Conservation (phyloP, 2,797 vertebrate species). For the Rhincodon typus region DNA sequence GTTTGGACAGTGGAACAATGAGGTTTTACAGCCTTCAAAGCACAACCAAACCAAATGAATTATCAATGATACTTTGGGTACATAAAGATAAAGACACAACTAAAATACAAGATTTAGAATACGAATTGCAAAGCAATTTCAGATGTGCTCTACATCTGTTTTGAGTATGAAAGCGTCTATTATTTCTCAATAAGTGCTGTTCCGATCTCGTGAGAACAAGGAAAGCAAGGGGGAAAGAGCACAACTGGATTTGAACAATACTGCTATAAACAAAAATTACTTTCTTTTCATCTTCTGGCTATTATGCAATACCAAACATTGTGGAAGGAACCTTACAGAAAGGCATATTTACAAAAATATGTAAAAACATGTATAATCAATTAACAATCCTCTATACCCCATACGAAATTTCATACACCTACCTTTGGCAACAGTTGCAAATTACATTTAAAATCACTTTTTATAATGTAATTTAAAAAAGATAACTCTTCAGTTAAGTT, state of each 20-base stretch:
- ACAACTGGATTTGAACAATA: conserved; percentile 10
- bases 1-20: neutral
- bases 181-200: neutral
- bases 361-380: neutral
- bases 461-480: neutral
- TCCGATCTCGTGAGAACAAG: neutral
- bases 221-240: neutral
- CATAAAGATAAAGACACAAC: neutral
- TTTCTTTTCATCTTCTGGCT: neutral
- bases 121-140: neutral
- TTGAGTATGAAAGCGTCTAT: neutral
- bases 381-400: neutral
- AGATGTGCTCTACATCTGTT: neutral
- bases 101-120: neutral
- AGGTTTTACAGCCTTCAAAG: neutral
- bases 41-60: neutral
- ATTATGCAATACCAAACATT: neutral
- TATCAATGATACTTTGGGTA: neutral
- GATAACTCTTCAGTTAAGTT: too few species aligned
- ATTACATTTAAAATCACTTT: neutral
- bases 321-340: neutral
- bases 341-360: neutral
- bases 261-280: neutral
- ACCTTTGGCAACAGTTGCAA: neutral
- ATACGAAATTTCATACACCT: neutral